Evolutionary conservation across 2,113 vertebrate genomes (phyloP), one percentile per base, ranked within the genome.

Genomic region (Pardalotus punctatus): DNA sequence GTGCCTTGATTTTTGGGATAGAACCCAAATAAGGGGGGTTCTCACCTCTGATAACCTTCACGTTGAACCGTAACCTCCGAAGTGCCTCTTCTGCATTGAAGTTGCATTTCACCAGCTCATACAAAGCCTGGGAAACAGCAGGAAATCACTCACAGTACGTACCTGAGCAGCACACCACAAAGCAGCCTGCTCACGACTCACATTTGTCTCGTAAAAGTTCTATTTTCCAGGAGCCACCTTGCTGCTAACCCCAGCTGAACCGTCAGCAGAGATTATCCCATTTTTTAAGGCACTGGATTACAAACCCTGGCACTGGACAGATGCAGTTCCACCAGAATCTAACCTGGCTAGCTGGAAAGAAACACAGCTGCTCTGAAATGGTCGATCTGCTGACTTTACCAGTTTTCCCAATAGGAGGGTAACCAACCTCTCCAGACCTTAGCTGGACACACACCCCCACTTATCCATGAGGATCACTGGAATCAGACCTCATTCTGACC

Each of bases 101-200:
- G 94, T 98, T 98, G 96, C 99, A 99, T 94, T 99, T 99, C 70
- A 99, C 99, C 93, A 99, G 97, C 92, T 99, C 99, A 11, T 99
- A 99, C 74, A 99, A 98, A 18, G 99, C 99, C 99, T 99, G 92
- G 78, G 67, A 66, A 94, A 64, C 31, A 78, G n/a, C 56, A 42
- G 12, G 43, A 64, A 36, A 65, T 11, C 12, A 66, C 62, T 50
- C 29, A 31, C 16, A 64, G 47, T 38, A 31, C 0, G 0, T n/a
- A 62, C 53, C 29, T 24, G 87, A 72, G 58, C 79, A 69, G 13
- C 29, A 38, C 11, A 38, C 9, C 53, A 61, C 84, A 50, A 33
- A 24, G 33, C 67, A 57, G 38, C 64, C 64, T 2, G 23, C 67
- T 62, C 40, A 2, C 23, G 33, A 64, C 65, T 86, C 88, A 51